Evolutionary conservation across 2,888 invertebrate genomes (phyloP).

Genomic region (Panopea generosa): DNA sequence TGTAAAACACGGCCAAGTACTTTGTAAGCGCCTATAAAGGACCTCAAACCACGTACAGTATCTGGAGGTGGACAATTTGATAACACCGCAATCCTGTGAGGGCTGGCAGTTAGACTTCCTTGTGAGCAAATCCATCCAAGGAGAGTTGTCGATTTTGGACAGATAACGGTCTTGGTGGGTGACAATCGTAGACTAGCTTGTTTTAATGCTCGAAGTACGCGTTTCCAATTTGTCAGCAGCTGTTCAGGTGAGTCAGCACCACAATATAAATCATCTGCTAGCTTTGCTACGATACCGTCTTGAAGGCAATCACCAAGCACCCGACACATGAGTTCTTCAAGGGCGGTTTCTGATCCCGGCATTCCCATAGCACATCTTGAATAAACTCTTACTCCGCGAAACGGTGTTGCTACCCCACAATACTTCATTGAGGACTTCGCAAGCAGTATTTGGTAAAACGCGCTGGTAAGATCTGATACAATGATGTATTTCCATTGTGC

Average conservation of each 20-base stretch:
- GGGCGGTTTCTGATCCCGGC: constrained; percentile 70
- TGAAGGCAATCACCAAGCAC: too few species aligned
- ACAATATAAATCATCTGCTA: constrained; percentile 66
- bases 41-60: constrained; percentile 1
- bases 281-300: too few species aligned
- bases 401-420: constrained; percentile 58
- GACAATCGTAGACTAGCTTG: constrained; percentile 40
- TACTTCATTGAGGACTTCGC: constrained; percentile 53
- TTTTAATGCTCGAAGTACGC: constrained; percentile 36
- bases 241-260: constrained; percentile 52
- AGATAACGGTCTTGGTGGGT: constrained; percentile 55
- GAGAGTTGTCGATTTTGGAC: constrained; percentile 27
- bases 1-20: background rate
- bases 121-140: constrained; percentile 56
- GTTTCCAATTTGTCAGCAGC: constrained; percentile 38
- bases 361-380: constrained; percentile 66
- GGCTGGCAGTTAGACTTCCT: constrained; percentile 53
- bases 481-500: too few species aligned
- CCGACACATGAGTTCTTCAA: too few species aligned
- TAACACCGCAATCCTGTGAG: constrained; percentile 47
- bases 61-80: constrained; percentile 30
- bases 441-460: constrained; percentile 65
- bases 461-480: constrained; percentile 51
- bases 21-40: constrained; percentile 4
- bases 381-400: constrained; percentile 45